Conservation (phyloP, 2,797 vertebrate genomes). For the Neosalanx taihuensis region DNA sequence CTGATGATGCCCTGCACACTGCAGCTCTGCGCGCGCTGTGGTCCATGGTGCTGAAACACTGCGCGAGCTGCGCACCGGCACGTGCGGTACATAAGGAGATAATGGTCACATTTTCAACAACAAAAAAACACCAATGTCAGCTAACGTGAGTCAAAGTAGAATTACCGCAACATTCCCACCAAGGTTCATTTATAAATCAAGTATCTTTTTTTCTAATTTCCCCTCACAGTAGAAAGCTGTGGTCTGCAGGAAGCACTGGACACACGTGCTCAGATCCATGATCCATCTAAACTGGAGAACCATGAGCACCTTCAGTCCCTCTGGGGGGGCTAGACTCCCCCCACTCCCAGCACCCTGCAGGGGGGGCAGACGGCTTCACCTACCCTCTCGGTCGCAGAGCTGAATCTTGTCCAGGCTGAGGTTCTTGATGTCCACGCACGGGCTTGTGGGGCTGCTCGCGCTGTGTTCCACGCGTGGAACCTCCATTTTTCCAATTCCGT, state of each 20-base stretch:
- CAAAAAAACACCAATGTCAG: not conserved
- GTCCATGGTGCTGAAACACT: constrained; percentile 8
- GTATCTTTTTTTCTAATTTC: not conserved
- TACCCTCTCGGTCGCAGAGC: constrained; percentile 86
- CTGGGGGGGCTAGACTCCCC: not conserved
- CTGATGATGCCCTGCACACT: not conserved
- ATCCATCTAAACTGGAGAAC: not conserved
- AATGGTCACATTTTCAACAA: not conserved
- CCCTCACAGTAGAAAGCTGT: not conserved
- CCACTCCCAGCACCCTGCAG: too few relatives aligned
- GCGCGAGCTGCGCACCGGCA: not conserved
- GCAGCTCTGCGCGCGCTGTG: not conserved
- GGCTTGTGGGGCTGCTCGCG: constrained; percentile 81
- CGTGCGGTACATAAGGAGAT: not conserved
- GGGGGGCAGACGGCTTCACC: constrained; percentile 33
- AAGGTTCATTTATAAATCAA: not conserved
- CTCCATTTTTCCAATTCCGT: constrained; percentile 68
- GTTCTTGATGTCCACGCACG: constrained; percentile 86
- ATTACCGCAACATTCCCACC: not conserved
- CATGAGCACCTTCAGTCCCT: not conserved
- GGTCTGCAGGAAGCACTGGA: not conserved
- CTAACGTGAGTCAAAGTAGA: not conserved
- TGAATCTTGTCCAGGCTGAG: constrained; percentile 85
- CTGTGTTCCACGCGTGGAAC: constrained; percentile 76
- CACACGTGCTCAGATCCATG: not conserved